Evolutionary conservation across 2,888 invertebrate genomes (phyloP).

Genomic region (Apamea crenata): DNA sequence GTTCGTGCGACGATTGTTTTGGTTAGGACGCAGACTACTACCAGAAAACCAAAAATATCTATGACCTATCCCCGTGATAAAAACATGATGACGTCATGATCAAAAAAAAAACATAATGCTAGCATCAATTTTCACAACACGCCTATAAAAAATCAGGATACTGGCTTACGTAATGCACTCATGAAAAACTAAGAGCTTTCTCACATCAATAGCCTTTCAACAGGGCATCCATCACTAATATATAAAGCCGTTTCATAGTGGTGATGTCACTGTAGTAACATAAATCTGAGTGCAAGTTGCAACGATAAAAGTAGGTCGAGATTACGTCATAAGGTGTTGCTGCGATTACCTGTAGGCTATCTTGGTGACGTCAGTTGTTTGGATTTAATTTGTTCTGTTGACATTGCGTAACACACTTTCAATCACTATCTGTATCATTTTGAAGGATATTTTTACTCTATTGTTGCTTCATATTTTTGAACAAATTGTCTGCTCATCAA

Average conservation of each 20-base stretch:
- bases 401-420: background rate
- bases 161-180: constrained; percentile 58
- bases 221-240: constrained; percentile 76
- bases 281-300: constrained; percentile 72
- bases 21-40: background rate
- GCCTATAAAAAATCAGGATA: constrained; percentile 49
- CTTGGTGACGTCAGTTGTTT: constrained; percentile 16
- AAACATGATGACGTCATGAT: constrained; percentile 6
- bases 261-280: constrained; percentile 75
- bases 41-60: background rate
- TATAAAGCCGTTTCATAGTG: constrained; percentile 74
- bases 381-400: background rate
- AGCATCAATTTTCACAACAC: constrained; percentile 30
- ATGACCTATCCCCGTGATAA: background rate
- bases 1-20: no score
- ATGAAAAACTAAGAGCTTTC: constrained; percentile 68
- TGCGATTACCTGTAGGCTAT: constrained; percentile 3
- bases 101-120: background rate
- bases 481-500: no score
- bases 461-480: no score
- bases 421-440: no score
- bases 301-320: constrained; percentile 42
- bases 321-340: constrained; percentile 40
- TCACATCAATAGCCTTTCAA: constrained; percentile 77
- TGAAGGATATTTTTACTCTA: no score